Evolutionary conservation across 2,113 vertebrate genomes (phyloP), one percentile per base, ranked within the genome.

Genomic region (Onychostoma macrolepis): DNA sequence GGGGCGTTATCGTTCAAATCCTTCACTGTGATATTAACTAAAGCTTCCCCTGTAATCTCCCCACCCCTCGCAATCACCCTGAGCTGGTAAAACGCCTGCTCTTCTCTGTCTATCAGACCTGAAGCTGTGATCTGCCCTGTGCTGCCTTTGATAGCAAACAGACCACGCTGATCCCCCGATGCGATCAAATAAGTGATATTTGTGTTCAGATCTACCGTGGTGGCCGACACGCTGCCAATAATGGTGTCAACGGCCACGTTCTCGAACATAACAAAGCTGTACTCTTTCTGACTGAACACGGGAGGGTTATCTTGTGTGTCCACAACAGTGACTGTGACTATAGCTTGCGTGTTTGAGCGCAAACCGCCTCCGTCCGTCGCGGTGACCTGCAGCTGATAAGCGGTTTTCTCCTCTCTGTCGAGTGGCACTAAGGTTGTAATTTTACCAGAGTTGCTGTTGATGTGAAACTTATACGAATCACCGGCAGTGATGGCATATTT

Each of bases 231-330:
- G 0, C 94, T 95, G n/a, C 98, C 98, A n/a, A 99, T 95, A 0
- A 96, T 95, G 0, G 97, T 96, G 38, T 96, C 97, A 0, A 93
- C 15, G 3, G 94, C 96, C 43, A 97, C 96, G 0, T 99, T 99
- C 94, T 99, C 98, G 95, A 99, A 99, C 89, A 99, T 97, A 90
- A 99, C 98, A 84, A 99, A 99, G 91, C 96, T 98, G 92, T 99
- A 99, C 4, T 38, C 90, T 26, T 87, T 94, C 93, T 98, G 98
- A 89, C 93, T 95, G 89, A 99, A 99, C 24, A 96, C 94, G 3
- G 97, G 98, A 0, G 98, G 98, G 88, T 97, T 99, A 89, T 99
- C 98, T 90, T 99, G 98, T 0, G 97, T 98, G 91, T 99, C 98
- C 87, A 99, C 90, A 2, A 99, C 98, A 2, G 96, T 99, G 77